Evolutionary conservation across 2,797 vertebrate genomes (phyloP).

Genomic region (Rhadinocentrus ornatus): DNA sequence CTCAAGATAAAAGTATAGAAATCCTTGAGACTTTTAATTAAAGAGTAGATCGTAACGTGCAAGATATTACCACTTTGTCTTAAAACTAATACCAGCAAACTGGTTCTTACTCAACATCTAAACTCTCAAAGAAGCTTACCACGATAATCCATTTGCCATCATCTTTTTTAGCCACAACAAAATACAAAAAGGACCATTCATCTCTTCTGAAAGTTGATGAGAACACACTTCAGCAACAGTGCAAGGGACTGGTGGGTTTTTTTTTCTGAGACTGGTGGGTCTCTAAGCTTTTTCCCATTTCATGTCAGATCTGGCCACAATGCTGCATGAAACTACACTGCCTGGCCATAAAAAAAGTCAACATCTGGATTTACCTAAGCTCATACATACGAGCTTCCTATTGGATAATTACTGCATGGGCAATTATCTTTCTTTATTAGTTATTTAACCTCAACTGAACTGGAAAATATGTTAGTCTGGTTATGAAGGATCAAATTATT

Average conservation of each 20-base stretch:
- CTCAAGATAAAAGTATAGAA: conserved; percentile 40
- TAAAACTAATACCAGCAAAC: conserved; percentile 20
- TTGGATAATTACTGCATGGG: too few relatives aligned
- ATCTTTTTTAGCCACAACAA: conserved; percentile 19
- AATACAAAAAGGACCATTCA: conserved; percentile 29
- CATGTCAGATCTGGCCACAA: too few relatives aligned
- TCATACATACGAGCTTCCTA: too few relatives aligned
- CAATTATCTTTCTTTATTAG: too few relatives aligned
- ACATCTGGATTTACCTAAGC: too few relatives aligned
- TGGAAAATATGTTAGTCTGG: too few relatives aligned
- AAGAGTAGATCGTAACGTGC: conserved; percentile 13
- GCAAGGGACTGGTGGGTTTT: conserved; percentile 41
- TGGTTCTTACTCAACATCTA: conserved; percentile 18
- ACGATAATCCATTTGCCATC: conserved; percentile 25
- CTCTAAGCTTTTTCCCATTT: conserved; percentile 31
- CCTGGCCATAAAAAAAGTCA: too few relatives aligned
- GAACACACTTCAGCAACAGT: conserved; percentile 26
- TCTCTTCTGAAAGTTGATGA: conserved; percentile 35
- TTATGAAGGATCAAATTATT: too few relatives aligned
- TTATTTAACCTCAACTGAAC: too few relatives aligned
- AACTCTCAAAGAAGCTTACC: conserved; percentile 22
- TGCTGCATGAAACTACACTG: too few relatives aligned
- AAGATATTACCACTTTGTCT: conserved; percentile 24
- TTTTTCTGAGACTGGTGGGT: too few relatives aligned
- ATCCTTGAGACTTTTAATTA: conserved; percentile 46